Evolutionary conservation across 2,888 invertebrate species (phyloP).

Genomic region (Andricus quercusramuli): DNA sequence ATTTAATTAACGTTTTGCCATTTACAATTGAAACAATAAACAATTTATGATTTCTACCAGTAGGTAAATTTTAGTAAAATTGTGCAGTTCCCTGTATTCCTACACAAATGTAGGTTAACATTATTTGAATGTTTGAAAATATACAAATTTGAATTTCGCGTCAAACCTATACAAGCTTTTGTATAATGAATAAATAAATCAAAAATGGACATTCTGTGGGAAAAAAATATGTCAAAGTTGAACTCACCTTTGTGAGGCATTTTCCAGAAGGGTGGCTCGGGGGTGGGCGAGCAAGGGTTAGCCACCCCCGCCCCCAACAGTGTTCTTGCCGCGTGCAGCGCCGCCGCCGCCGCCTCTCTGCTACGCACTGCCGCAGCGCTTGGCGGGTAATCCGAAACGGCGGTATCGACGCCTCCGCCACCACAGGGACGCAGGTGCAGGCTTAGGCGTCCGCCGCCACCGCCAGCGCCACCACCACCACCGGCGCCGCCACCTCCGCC

Average conservation of each 20-base stretch:
- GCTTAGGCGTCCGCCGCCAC: slow-evolving; percentile 80
- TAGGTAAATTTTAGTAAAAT: no score
- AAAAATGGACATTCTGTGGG: neutral
- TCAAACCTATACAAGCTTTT: no score
- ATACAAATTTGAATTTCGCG: no score
- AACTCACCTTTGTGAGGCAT: slow-evolving; percentile 92
- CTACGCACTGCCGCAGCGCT: slow-evolving; percentile 78
- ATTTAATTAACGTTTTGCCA: no score
- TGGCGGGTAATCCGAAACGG: slow-evolving; percentile 78
- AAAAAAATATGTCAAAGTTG: neutral
- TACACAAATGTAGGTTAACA: no score
- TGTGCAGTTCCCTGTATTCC: no score
- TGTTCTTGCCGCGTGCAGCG: slow-evolving; percentile 80
- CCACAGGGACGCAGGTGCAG: slow-evolving; percentile 80
- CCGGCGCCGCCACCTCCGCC: slow-evolving; percentile 77
- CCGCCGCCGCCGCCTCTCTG: slow-evolving; percentile 80
- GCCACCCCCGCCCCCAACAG: slow-evolving; percentile 82
- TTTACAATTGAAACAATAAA: no score
- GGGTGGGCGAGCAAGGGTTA: slow-evolving; percentile 85
- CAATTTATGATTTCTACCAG: no score
- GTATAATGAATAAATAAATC: neutral
- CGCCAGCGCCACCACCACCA: slow-evolving; percentile 60
- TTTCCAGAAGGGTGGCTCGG: slow-evolving; percentile 90
- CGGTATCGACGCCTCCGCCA: slow-evolving; percentile 76
- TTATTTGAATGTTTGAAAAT: no score